These are phyloP conservation scores for Agrochola lota DNA, from an alignment of 2,888 invertebrate species.

Conservation along the genomic window DNA sequence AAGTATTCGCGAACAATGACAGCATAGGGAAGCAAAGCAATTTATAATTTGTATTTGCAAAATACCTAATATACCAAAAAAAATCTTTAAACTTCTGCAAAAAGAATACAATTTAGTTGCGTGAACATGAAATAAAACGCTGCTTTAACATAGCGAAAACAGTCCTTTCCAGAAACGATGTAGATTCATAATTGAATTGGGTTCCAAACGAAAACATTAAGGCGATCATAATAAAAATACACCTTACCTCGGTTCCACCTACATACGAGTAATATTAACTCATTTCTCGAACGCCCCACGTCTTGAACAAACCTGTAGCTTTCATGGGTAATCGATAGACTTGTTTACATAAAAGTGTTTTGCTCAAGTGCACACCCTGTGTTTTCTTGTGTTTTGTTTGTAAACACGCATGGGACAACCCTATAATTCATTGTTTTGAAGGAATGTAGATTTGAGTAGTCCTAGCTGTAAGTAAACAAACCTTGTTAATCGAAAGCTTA, in stretches of 20 bases:
- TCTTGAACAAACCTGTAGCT: slow-evolving; percentile 32
- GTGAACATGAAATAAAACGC: not conserved
- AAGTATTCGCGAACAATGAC: slow-evolving; percentile 11
- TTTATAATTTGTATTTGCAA: not conserved
- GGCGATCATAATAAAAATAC: slow-evolving; percentile 28
- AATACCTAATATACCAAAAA: not conserved
- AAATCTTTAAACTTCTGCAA: not conserved
- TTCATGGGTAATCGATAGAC: slow-evolving; percentile 26
- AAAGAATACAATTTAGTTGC: not conserved
- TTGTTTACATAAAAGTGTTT: slow-evolving; percentile 53
- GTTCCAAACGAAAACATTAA: slow-evolving; percentile 20
- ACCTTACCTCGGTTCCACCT: slow-evolving; percentile 1
- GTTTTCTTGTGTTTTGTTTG: slow-evolving; percentile 30
- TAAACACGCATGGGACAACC: slow-evolving; percentile 19
- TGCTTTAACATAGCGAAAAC: not conserved
- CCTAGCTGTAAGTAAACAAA: slow-evolving; percentile 11
- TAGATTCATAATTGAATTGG: slow-evolving; percentile 21
- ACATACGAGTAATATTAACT: slow-evolving; percentile 1
- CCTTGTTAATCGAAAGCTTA: not conserved
- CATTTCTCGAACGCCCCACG: slow-evolving; percentile 8
- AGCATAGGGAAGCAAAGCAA: not conserved
- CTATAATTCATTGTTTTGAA: slow-evolving; percentile 39
- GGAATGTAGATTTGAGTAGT: slow-evolving; percentile 17
- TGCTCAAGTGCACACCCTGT: slow-evolving; percentile 33
- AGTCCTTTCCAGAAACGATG: not conserved